Evolutionary conservation across 2,888 invertebrate species (phyloP).

Genomic region (Arctia plantaginis): DNA sequence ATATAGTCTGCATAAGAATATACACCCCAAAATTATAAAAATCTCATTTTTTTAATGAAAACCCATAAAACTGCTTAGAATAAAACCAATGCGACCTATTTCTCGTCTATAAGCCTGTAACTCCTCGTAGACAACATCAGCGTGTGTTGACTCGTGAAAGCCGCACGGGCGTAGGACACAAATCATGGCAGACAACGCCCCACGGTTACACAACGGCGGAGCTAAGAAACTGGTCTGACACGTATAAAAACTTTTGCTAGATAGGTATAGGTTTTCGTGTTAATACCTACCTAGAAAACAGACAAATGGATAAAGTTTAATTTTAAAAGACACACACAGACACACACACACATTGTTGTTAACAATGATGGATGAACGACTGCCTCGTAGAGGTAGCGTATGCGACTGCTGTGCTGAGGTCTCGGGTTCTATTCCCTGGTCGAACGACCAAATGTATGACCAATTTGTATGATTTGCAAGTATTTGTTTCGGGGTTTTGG

Average conservation of each 20-base stretch:
- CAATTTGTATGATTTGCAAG: too few relatives aligned
- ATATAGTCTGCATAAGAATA: too few relatives aligned
- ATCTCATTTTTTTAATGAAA: background rate
- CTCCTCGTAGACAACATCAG: slow-evolving; percentile 46
- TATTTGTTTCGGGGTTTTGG: too few relatives aligned
- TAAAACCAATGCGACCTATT: slow-evolving; percentile 24
- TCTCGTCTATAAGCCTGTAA: slow-evolving; percentile 34
- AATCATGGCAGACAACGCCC: slow-evolving; percentile 57
- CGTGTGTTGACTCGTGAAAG: slow-evolving; percentile 47
- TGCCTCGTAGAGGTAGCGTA: too few relatives aligned
- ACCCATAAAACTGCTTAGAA: background rate
- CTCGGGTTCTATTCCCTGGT: too few relatives aligned
- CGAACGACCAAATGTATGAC: too few relatives aligned
- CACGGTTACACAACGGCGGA: slow-evolving; percentile 38
- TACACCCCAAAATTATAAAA: too few relatives aligned
- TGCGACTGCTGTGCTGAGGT: too few relatives aligned
- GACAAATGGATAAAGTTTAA: background rate
- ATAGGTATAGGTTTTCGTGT: background rate
- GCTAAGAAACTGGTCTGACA: slow-evolving; percentile 33
- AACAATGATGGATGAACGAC: background rate
- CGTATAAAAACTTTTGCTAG: slow-evolving; percentile 23
- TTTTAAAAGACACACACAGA: background rate
- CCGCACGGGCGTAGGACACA: slow-evolving; percentile 48
- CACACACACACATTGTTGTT: too few relatives aligned
- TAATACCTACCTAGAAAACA: background rate